phyloP scores from a whole-genome alignment of 1,140 invertebrate species.

The Galleria mellonella region DNA sequence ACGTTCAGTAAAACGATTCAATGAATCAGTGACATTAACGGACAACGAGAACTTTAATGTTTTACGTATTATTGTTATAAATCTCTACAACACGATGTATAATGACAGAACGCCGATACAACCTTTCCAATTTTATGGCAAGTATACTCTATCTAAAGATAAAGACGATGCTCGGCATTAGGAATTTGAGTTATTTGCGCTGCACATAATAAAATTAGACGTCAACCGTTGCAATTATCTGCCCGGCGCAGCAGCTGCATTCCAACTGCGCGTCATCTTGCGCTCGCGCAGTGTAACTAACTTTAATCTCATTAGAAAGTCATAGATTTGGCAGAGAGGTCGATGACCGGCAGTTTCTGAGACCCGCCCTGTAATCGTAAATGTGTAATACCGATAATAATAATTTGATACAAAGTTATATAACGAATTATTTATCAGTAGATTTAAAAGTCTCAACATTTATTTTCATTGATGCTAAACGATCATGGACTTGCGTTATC shows the following conservation, averaged over 20 bases:
- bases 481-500: no score
- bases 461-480: no score
- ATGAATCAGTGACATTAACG: conserved; percentile 39
- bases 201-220: conserved; percentile 28
- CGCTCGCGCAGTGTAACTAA: conserved; percentile 35
- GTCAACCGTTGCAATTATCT: conserved; percentile 23
- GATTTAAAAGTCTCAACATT: no score
- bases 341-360: conserved; percentile 52
- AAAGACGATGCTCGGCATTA: not conserved
- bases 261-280: conserved; percentile 34
- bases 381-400: conserved; percentile 32
- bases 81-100: conserved; percentile 10
- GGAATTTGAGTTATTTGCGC: conserved; percentile 16
- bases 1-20: conserved; percentile 50
- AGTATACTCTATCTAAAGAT: conserved; percentile 2
- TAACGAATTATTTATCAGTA: not conserved
- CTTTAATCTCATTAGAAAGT: conserved; percentile 68
- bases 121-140: not conserved
- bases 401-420: not conserved
- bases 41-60: conserved; percentile 23
- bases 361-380: conserved; percentile 48
- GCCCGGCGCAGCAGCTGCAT: conserved; percentile 22
- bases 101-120: not conserved
- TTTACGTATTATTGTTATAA: conserved; percentile 10
- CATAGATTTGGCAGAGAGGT: conserved; percentile 54